Percentiles rank a stretch among this genome's conserved stretches.
Conservation (phyloP, 2,888 invertebrate species). For the Pemphredon lugubris region DNA sequence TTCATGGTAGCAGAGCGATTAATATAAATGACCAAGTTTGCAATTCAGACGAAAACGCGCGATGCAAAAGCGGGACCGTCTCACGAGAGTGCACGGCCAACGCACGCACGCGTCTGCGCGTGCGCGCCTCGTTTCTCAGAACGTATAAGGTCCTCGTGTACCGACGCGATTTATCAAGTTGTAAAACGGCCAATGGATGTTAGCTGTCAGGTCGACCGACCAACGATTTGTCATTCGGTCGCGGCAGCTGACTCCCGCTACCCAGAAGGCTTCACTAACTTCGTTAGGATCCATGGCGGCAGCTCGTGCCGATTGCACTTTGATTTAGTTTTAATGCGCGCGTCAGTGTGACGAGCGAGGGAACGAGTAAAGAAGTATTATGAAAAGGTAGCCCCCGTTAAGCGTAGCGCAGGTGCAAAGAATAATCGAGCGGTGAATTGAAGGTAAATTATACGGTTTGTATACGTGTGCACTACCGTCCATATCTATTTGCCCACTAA, state of each 20-base stretch:
- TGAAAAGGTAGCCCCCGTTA: no score
- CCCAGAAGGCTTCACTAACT: constrained; percentile 50
- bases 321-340: constrained; percentile 55
- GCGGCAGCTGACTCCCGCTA: constrained; percentile 53
- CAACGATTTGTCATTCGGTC: constrained; percentile 67
- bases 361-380: constrained; percentile 26
- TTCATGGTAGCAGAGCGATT: no score
- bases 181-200: constrained; percentile 67
- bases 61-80: constrained; percentile 39
- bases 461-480: no score
- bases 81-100: constrained; percentile 45
- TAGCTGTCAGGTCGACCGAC: constrained; percentile 62
- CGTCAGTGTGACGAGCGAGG: constrained; percentile 52
- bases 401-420: no score
- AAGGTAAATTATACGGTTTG: no score
- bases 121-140: constrained; percentile 39
- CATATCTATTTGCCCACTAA: no score
- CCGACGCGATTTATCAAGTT: constrained; percentile 65
- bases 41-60: neutral
- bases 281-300: constrained; percentile 48
- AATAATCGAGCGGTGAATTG: no score
- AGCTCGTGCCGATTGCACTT: constrained; percentile 53
- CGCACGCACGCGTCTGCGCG: no score
- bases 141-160: constrained; percentile 49
- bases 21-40: no score